Evolutionary conservation across 2,888 invertebrate genomes (phyloP), one percentile per base, ranked within the genome.

Genomic region (Diabrotica balteata): DNA sequence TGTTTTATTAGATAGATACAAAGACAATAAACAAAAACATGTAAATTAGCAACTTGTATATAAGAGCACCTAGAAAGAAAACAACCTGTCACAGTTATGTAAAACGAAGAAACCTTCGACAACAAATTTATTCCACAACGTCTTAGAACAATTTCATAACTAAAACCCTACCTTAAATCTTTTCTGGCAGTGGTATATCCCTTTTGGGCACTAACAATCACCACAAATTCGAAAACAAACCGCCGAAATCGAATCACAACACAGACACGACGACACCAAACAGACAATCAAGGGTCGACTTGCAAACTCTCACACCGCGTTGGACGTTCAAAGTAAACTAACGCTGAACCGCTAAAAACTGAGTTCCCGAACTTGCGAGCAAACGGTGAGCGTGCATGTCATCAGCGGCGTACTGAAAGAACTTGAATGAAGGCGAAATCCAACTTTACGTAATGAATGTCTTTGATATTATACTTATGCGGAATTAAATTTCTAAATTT

Each of bases 251-350:
- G 10, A 43, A 54, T 54, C n/a, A 44, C 55, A 44, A 54, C 44
- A 55, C 55, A 57, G 11, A 45, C 55, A 45, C 55, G 45, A 17
- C 11, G 11, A 11, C 55, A 45, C 43, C 45, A 54, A 57, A 57
- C 55, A 44, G 45, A 57, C 45, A 57, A 45, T 43, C 45, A 44
- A 55, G 5, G 22, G 61, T 61, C 52, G 43, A 32, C 42, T 52
- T 22, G 51, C 32, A n/a, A 43, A 47, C 32, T 49, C 42, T 17
- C 52, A n/a, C 52, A 52, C 44, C 61, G 9, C 52, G 8, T 11
- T 45, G 10, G 44, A 9, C 61, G 61, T 69, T 64, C 60, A 66
- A 62, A 59, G 62, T 69, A 69, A 69, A 69, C 69, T 66, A 63
- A 66, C 44, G 44, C 22, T 11, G 61, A 44, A 51, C 60, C 22